phyloP scores from a whole-genome alignment of 2,113 vertebrate genomes.

The Proteles cristata region DNA sequence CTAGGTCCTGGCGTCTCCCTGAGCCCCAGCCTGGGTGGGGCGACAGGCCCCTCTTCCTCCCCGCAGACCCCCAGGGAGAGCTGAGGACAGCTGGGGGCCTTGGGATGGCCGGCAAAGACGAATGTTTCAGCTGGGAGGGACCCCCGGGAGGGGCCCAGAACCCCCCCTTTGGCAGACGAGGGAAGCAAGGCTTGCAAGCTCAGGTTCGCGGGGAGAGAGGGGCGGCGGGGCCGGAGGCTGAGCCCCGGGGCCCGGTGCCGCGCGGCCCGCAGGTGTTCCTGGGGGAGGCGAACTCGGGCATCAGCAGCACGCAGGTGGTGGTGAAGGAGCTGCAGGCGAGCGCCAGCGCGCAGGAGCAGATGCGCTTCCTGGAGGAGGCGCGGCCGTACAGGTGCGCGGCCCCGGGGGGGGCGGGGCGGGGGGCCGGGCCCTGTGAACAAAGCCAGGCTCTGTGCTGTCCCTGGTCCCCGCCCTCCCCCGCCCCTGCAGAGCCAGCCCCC shows the following conservation, averaged over 20 bases:
- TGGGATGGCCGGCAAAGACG: neutral
- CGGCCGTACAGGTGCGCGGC: slow-evolving; percentile 92
- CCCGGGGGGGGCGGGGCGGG: neutral
- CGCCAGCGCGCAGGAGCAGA: slow-evolving; percentile 93
- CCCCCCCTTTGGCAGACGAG: no score
- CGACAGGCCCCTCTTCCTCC: neutral
- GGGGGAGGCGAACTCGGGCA: slow-evolving; percentile 93
- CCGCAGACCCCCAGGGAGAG: neutral
- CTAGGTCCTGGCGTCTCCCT: neutral
- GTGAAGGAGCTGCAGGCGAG: slow-evolving; percentile 96
- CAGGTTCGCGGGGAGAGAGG: neutral
- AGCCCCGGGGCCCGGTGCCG: fast-evolving
- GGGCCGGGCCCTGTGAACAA: neutral
- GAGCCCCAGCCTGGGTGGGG: neutral
- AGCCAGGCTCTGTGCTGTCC: neutral
- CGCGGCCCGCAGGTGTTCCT: slow-evolving; percentile 90
- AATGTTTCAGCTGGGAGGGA: neutral
- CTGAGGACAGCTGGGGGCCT: neutral
- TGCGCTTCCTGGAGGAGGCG: slow-evolving; percentile 95
- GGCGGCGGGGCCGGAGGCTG: no score
- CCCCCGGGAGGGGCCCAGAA: fast-evolving
- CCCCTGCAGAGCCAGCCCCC: neutral
- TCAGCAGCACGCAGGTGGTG: slow-evolving; percentile 93
- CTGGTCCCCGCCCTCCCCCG: neutral
- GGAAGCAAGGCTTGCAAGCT: neutral